Base-by-base conservation (phyloP, 2,797 vertebrate species). In the Hypotaenidia okinawae region DNA sequence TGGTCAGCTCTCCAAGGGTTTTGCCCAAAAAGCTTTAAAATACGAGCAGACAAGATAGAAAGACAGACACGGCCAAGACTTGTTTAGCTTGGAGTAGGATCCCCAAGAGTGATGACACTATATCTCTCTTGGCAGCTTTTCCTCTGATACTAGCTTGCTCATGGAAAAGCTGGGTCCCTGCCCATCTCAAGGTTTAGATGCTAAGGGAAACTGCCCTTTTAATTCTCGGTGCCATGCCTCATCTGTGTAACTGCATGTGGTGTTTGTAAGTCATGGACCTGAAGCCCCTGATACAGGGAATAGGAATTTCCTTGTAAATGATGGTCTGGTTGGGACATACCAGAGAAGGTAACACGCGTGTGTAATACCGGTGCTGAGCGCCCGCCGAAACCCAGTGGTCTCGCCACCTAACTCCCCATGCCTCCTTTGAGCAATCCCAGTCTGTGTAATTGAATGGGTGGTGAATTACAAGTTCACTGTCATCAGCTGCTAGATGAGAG, bases 271-370 rank as follows among this genome's bases (percentile, higher is more conserved):
- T 59, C 33, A 52, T 55, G 68, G 89, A 47, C n/a, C 47, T 3
- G 0, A 72, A 86, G 45, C 33, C n/a, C 78, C 8, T 84, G 80
- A 81, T 37, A 52, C 49, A 54, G 78, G 23, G 0, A 5, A 16
- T 8, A 59, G 24, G 77, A 88, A 90, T 90, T 80, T 21, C 7
- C 68, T 70, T 77, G 52, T 84, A 70, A 90, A 58, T 43, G n/a
- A 49, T 57, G 67, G 51, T 86, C 45, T 90, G 54, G 30, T 49
- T 43, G 88, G 80, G 45, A 80, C 52, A 85, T 43, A 79, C 11
- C 37, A 51, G 43, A 83, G 57, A 32, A 33, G 39, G 9, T 16
- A 74, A 63, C 69, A 19, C 51, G 35, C 5, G 4, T 67, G 52
- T 74, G 86, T 73, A 57, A 63, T 49, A 22, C 7, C 13, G 33